Conservation (phyloP, 2,888 invertebrate species). For the Clunio marinus region DNA sequence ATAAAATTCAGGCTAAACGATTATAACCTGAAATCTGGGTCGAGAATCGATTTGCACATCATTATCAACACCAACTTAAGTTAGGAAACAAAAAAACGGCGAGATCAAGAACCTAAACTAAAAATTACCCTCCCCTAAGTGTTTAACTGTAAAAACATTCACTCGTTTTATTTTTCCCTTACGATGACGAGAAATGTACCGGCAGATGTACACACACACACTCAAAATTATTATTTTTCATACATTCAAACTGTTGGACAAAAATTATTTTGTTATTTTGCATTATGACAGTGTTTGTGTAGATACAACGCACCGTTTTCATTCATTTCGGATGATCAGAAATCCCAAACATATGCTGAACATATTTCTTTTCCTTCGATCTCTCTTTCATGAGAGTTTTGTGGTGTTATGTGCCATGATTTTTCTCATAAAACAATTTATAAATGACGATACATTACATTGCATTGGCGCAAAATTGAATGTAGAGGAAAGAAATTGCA, state of each 20-base stretch:
- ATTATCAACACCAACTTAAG: too few relatives aligned
- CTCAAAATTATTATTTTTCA: too few relatives aligned
- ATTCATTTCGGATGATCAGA: neutral
- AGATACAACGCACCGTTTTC: neutral
- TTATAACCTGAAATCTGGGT: too few relatives aligned
- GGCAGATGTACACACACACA: constrained; percentile 33
- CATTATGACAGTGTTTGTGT: neutral
- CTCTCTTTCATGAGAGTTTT: too few relatives aligned
- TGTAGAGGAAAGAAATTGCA: neutral
- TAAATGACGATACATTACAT: neutral
- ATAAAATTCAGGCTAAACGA: too few relatives aligned
- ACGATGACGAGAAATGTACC: constrained; percentile 4
- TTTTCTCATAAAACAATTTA: too few relatives aligned
- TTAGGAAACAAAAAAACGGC: neutral
- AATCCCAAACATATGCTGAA: constrained; percentile 35
- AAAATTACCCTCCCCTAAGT: neutral
- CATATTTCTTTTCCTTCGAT: constrained; percentile 19
- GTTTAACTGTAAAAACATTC: constrained; percentile 4
- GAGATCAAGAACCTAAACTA: too few relatives aligned
- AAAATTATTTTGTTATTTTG: neutral
- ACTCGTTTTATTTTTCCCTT: neutral
- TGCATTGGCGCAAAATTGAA: neutral
- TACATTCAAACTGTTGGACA: too few relatives aligned
- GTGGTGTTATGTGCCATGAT: too few relatives aligned
- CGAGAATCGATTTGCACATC: too few relatives aligned